These are phyloP conservation scores for Sander lucioperca DNA, from an alignment of 2,113 vertebrate species.

Conservation along the genomic window DNA sequence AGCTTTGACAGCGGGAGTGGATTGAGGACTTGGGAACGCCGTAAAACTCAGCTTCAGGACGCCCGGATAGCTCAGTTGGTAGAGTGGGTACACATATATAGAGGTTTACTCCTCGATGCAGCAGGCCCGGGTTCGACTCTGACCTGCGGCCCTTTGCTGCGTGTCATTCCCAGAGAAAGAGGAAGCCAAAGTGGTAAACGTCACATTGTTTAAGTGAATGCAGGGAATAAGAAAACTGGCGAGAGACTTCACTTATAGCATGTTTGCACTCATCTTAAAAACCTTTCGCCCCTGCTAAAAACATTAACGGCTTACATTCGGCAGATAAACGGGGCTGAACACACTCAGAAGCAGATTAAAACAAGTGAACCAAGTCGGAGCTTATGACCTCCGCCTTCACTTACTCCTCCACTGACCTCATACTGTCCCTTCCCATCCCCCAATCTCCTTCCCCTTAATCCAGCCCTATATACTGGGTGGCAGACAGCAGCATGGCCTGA, in stretches of 20 bases:
- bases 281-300: conserved; percentile 42
- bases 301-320: conserved; percentile 63
- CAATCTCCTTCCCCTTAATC: conserved; percentile 70
- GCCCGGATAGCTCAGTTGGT: too few relatives aligned
- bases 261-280: conserved; percentile 65
- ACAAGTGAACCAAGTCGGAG: conserved; percentile 59
- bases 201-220: conserved; percentile 34
- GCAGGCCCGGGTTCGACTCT: too few relatives aligned
- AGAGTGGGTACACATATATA: too few relatives aligned
- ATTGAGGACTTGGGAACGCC: neutral
- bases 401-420: conserved; percentile 72
- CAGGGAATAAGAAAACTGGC: conserved; percentile 16
- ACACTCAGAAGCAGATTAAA: conserved; percentile 64
- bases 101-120: too few relatives aligned
- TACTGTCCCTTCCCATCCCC: conserved; percentile 58
- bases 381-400: conserved; percentile 60
- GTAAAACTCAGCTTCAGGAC: neutral
- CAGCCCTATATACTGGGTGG: conserved; percentile 61
- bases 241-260: conserved; percentile 27
- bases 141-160: too few relatives aligned
- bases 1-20: neutral
- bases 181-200: conserved; percentile 52
- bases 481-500: conserved; percentile 59
- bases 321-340: conserved; percentile 51
- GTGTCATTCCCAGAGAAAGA: neutral